A percentile compares a stretch with the other conserved stretches of the same genome.
phyloP scores from a whole-genome alignment of 2,888 invertebrate species.

The Limulus polyphemus region DNA sequence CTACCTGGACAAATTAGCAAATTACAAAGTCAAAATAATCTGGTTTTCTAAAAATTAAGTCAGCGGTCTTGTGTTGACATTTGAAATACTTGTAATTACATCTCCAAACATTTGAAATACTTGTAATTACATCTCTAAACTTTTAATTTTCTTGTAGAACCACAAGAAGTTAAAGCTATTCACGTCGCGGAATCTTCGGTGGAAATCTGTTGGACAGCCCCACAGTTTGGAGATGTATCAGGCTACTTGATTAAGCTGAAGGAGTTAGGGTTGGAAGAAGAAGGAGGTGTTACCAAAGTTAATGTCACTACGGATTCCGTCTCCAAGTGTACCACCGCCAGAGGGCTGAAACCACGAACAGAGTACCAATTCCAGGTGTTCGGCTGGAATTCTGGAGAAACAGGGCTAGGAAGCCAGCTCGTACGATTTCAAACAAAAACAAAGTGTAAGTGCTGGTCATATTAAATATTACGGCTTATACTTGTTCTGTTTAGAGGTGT shows the following conservation, averaged over 20 bases:
- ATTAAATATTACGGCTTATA: not conserved
- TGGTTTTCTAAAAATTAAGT: no score
- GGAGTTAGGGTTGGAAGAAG: slow-evolving; percentile 5
- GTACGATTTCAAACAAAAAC: slow-evolving; percentile 13
- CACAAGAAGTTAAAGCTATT: slow-evolving; percentile 8
- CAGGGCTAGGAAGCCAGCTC: slow-evolving; percentile 15
- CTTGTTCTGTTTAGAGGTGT: slow-evolving; percentile 2
- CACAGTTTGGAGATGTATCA: slow-evolving; percentile 4
- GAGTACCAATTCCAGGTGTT: slow-evolving; percentile 15
- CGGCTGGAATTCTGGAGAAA: slow-evolving; percentile 21
- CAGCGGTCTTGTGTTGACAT: no score
- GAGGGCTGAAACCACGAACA: slow-evolving; percentile 10
- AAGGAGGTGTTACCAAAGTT: not conserved
- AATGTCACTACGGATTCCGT: slow-evolving; percentile 10
- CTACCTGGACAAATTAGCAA: no score
- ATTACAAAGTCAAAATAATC: no score
- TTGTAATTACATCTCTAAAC: no score
- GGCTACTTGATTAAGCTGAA: slow-evolving; percentile 12
- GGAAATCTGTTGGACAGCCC: slow-evolving; percentile 12
- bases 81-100: no score
- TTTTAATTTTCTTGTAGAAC: no score
- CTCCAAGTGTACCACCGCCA: slow-evolving; percentile 10
- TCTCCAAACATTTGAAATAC: no score
- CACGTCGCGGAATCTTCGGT: slow-evolving; percentile 8
- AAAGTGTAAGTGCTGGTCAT: slow-evolving; percentile 18